Evolutionary conservation across 2,888 invertebrate species (phyloP), one percentile per base, ranked within the genome.

Genomic region (Dugesia japonica): DNA sequence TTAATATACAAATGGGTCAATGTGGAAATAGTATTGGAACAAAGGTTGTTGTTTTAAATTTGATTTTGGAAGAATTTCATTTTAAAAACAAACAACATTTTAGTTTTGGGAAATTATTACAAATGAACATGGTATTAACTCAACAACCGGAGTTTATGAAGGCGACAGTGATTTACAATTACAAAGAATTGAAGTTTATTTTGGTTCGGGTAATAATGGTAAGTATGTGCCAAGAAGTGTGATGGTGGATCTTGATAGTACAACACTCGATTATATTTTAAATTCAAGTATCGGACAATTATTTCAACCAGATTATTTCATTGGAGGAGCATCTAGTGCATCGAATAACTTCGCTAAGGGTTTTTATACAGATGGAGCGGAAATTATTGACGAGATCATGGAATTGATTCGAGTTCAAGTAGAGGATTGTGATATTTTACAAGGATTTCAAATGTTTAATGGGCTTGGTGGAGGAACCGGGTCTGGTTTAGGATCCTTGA

Each of bases 391-490:
- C 13, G 26, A n/a, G 7, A 28, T 56, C 1, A 71, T 71, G 56
- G 75, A 75, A 71, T 1, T 26, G 7, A 23, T 75, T 1, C 75
- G 75, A 23, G 9, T 26, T 15, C 42, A 75, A 72, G 56, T 71
- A 1, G 75, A 75, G 27, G 27, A 26, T 20, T 75, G 75, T 28
- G 71, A 75, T 15, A 7, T 23, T 7, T 23, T 75, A 7, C 75
- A 75, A 42, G 75, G 56, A n/a, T 56, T 75, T 27, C 75, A 75
- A 9, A 27, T 75, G 17, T 20, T 71, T 42, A 23, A 75, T 9
- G 42, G 56, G 7, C 42, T 75, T 15, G 75, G 75, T 17, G 75
- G 75, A 4, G 75, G 75, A 42, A 42, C 42, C 1, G 75, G 75
- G 13, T 75, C 75, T 26, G 75, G 75, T 15, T 23, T 75, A 28